A percentile compares a stretch with the other conserved stretches of the same genome.
phyloP scores from a whole-genome alignment of 2,113 vertebrate genomes.

The Campylorhamphus procurvoides region DNA sequence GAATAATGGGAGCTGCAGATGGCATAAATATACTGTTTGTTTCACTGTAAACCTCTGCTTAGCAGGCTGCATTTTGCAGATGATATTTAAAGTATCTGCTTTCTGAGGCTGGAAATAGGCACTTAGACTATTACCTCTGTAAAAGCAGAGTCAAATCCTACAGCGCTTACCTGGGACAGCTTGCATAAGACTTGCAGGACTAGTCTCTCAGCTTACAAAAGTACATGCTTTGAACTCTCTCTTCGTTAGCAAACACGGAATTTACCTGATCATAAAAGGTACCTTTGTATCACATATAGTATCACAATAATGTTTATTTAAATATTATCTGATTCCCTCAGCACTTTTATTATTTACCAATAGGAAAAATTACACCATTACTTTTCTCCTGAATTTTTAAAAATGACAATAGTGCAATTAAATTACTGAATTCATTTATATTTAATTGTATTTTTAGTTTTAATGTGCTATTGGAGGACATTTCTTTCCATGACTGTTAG shows the following conservation, averaged over 20 bases:
- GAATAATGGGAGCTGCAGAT: background rate
- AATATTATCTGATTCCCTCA: slow-evolving; percentile 72
- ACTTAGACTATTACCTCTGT: background rate
- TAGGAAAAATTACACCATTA: slow-evolving; percentile 78
- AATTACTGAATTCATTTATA: slow-evolving; percentile 84
- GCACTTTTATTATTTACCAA: slow-evolving; percentile 82
- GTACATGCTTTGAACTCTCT: background rate
- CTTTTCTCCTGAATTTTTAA: slow-evolving; percentile 76
- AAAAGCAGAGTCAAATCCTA: background rate
- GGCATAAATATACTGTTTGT: background rate
- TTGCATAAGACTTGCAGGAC: background rate
- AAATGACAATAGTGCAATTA: slow-evolving; percentile 76
- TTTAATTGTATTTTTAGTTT: slow-evolving; percentile 82
- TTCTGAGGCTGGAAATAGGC: background rate
- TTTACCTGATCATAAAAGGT: slow-evolving; percentile 40
- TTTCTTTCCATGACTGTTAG: slow-evolving; percentile 77
- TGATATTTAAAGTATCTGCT: slow-evolving; percentile 16
- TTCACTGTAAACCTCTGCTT: slow-evolving; percentile 1
- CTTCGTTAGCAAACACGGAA: slow-evolving; percentile 10
- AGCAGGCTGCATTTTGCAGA: background rate
- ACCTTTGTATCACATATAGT: slow-evolving; percentile 45
- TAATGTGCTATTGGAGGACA: slow-evolving; percentile 75
- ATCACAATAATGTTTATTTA: slow-evolving; percentile 76
- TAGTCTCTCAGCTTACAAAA: background rate
- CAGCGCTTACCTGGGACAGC: background rate